phyloP scores from a whole-genome alignment of 2,113 vertebrate species.

The Atherinomorus stipes region DNA sequence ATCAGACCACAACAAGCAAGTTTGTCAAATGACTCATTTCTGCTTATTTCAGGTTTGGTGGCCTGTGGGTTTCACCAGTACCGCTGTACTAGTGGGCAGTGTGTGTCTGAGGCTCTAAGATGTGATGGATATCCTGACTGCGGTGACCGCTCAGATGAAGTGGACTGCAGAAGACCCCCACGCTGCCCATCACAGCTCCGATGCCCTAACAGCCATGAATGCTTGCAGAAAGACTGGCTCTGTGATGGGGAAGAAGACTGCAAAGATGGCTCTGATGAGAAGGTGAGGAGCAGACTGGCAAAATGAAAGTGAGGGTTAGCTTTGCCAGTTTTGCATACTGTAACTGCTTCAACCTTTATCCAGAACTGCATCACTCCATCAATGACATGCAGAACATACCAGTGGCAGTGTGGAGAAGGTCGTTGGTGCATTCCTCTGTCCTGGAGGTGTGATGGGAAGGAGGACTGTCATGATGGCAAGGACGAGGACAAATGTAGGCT shows the following conservation, averaged over 20 bases:
- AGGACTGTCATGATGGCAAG: constrained; percentile 85
- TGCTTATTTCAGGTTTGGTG: constrained; percentile 63
- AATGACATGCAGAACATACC: constrained; percentile 74
- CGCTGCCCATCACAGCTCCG: constrained; percentile 77
- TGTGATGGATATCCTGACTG: constrained; percentile 91
- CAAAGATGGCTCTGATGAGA: constrained; percentile 87
- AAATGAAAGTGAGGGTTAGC: not conserved
- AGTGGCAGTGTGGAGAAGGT: constrained; percentile 84
- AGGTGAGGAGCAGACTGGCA: constrained; percentile 73
- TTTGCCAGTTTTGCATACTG: not conserved
- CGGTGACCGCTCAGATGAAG: constrained; percentile 88
- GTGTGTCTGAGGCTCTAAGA: constrained; percentile 82
- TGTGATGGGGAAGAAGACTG: constrained; percentile 91
- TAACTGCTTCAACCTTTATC: constrained; percentile 5
- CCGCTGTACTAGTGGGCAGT: constrained; percentile 86
- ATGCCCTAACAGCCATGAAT: constrained; percentile 85
- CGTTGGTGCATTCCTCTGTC: constrained; percentile 84
- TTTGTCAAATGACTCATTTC: not conserved
- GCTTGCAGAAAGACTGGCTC: constrained; percentile 87
- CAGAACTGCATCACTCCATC: constrained; percentile 78
- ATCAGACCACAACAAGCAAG: not conserved
- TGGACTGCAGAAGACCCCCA: constrained; percentile 78
- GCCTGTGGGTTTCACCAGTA: constrained; percentile 78
- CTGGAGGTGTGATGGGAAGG: constrained; percentile 88
- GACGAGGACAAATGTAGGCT: constrained; percentile 89